These are phyloP conservation scores for Drosophila jambulina DNA, from an alignment of 1,140 invertebrate genomes.

Conservation along the genomic window DNA sequence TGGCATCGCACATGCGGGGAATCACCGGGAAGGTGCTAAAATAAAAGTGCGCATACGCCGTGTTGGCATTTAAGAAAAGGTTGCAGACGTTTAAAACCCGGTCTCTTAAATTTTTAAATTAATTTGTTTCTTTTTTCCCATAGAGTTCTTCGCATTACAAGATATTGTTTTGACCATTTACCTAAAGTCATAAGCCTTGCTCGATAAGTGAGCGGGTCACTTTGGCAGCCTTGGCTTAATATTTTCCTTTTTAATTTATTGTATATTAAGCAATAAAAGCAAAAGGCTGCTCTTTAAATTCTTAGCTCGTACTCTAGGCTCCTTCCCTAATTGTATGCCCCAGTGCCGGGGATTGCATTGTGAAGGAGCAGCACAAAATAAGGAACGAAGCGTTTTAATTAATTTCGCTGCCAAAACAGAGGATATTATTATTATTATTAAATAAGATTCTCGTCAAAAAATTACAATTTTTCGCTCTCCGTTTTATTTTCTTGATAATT, in stretches of 20 bases:
- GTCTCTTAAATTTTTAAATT: not conserved
- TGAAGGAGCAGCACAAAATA: constrained; percentile 21
- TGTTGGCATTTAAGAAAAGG: constrained; percentile 41
- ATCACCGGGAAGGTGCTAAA: constrained; percentile 5
- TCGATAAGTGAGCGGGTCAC: too few relatives aligned
- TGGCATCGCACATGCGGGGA: constrained; percentile 24
- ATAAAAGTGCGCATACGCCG: constrained; percentile 63
- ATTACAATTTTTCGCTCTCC: constrained; percentile 25
- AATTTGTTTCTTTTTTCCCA: too few relatives aligned
- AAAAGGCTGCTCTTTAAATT: constrained; percentile 4
- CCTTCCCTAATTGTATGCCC: constrained; percentile 1
- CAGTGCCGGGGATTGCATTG: not conserved
- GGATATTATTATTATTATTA: constrained; percentile 71
- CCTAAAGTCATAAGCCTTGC: not conserved
- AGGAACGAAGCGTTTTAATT: constrained; percentile 45
- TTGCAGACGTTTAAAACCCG: constrained; percentile 51
- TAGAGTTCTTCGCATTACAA: too few relatives aligned
- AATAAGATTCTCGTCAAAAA: constrained; percentile 42
- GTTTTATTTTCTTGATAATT: constrained; percentile 60
- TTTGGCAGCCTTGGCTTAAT: too few relatives aligned
- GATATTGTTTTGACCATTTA: too few relatives aligned
- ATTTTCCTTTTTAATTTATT: not conserved
- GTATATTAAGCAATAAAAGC: not conserved
- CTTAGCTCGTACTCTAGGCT: constrained; percentile 4
- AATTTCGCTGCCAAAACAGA: constrained; percentile 50